Base-by-base conservation (phyloP, 2,113 vertebrate species). In the Xenopus laevis region DNA sequence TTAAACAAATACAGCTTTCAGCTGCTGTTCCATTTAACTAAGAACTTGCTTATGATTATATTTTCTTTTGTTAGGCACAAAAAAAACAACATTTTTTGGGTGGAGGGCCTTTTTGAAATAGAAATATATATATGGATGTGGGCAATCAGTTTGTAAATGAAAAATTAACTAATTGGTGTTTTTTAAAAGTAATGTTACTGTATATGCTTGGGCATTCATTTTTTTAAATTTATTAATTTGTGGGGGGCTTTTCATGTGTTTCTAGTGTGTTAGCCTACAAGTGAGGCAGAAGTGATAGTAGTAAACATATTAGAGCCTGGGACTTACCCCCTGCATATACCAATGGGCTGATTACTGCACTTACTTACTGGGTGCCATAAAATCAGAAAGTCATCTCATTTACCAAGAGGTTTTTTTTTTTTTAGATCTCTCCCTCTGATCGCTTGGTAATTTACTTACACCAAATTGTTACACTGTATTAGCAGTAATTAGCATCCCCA, bases 291-390 rank as follows among this genome's bases (percentile, higher is more conserved):
- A 30, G 16, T 13, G 68, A 84, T 83, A 77, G 78, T 60, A 78
- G 82, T 63, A 68, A 68, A 33, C 59, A 85, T 81, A 77, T 79
- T 68, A 30, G 71, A 79, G 74, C 78, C 71, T 82, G 84, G 75
- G 81, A 81, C 66, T 27, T 73, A 79, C 78, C 81, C n/a, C 78
- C 85, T 86, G 88, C 82, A 89, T 84, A 87, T 89, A 84, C 84
- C 83, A 84, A 87, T 5, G 1, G 78, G 81, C 83, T 81, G 77
- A 83, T 88, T 80, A 86, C 81, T 79, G 83, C 70, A 63, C 81
- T 66, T 53, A 67, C 64, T 74, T 67, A 67, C 55, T 74, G 65
- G 83, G 82, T 80, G 75, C 83, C 83, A 77, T 71, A 79, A 81
- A 87, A 88, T 80, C 33, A 89, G 67, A 71, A 86, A 86, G 65